Percentiles rank a stretch among this genome's conserved stretches.
phyloP scores from a whole-genome alignment of 2,797 vertebrate species.

The Leuciscus waleckii region DNA sequence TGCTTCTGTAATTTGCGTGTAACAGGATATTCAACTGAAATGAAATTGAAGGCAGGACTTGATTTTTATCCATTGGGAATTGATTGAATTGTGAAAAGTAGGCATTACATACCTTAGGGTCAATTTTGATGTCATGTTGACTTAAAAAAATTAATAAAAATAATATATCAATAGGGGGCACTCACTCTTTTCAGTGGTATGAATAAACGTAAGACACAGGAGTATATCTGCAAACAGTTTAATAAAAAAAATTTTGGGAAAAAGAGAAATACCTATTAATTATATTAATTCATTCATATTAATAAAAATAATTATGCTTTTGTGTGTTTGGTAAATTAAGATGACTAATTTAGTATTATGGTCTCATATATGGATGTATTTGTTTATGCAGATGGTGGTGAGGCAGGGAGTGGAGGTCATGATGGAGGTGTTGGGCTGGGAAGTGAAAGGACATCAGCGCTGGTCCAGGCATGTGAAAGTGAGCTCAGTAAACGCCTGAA shows the following conservation, averaged over 20 bases:
- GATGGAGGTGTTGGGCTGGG: slow-evolving; percentile 74
- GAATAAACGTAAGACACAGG: background rate
- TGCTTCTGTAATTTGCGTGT: background rate
- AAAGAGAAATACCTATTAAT: background rate
- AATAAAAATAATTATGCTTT: background rate
- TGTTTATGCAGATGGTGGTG: slow-evolving; percentile 72
- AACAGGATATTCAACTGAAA: background rate
- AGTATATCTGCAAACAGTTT: background rate
- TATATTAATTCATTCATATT: background rate
- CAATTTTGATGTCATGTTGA: background rate
- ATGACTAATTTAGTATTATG: background rate
- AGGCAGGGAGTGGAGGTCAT: slow-evolving; percentile 67
- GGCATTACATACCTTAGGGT: background rate
- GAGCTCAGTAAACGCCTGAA: slow-evolving; percentile 75
- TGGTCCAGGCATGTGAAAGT: slow-evolving; percentile 74
- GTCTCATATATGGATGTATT: background rate
- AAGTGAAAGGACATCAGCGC: slow-evolving; percentile 63
- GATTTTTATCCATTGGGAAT: background rate
- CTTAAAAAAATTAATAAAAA: no score
- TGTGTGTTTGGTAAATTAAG: background rate
- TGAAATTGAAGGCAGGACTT: background rate
- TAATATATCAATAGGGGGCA: slow-evolving; percentile 55
- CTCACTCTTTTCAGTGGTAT: slow-evolving; percentile 26
- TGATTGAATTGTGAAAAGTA: background rate
- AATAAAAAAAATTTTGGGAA: background rate